Evolutionary conservation across 2,797 vertebrate genomes (phyloP).

Genomic region (Spinus olivaceus): DNA sequence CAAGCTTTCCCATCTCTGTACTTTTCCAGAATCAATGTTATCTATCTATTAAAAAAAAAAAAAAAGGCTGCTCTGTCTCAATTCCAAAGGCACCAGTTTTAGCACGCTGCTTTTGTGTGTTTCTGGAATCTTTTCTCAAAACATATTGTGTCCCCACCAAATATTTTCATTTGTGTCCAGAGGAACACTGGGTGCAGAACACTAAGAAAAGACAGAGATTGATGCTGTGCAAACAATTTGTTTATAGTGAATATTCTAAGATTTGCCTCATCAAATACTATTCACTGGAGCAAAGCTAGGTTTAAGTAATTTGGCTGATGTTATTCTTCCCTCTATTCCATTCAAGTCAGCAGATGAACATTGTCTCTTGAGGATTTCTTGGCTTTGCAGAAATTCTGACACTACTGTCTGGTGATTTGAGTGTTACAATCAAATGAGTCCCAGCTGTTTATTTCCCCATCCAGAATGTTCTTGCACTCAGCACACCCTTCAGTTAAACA

Average conservation of each 20-base stretch:
- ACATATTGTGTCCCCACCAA: background rate
- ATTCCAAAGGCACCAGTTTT: background rate
- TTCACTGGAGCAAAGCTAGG: background rate
- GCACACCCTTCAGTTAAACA: background rate
- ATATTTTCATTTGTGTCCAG: background rate
- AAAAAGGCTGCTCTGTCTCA: background rate
- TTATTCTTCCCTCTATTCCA: conserved; percentile 14
- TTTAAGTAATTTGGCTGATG: background rate
- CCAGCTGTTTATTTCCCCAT: background rate
- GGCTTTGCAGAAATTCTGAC: conserved; percentile 14
- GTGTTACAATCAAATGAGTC: background rate
- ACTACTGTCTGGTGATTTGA: conserved; percentile 11
- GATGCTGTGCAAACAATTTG: background rate
- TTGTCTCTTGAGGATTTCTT: background rate
- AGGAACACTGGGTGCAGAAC: background rate
- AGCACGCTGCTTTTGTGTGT: background rate
- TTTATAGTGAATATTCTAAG: background rate
- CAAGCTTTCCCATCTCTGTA: background rate
- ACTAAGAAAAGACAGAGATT: background rate
- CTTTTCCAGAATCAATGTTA: background rate
- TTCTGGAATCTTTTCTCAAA: background rate
- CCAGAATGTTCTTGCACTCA: background rate
- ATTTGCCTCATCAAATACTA: background rate
- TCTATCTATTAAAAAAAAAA: background rate
- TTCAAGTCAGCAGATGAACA: conserved; percentile 36